Evolutionary conservation across 2,113 vertebrate species (phyloP).

Genomic region (Rynchops niger): DNA sequence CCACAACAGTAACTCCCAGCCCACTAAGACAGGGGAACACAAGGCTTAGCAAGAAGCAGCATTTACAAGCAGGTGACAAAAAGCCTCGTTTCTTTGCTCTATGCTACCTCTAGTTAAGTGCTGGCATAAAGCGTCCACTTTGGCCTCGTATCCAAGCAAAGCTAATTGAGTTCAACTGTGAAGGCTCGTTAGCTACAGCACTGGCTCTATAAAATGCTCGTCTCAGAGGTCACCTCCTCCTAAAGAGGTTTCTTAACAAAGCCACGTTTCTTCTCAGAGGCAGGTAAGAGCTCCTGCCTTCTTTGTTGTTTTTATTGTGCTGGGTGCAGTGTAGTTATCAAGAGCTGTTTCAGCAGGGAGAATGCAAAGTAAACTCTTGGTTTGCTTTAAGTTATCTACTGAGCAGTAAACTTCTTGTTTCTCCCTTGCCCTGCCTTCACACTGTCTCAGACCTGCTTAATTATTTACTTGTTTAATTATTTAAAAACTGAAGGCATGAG

Average conservation of each 20-base stretch:
- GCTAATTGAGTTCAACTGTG: neutral
- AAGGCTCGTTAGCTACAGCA: neutral
- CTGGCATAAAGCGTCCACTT: neutral
- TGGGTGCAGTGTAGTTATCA: neutral
- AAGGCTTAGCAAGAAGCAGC: neutral
- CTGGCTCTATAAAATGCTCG: neutral
- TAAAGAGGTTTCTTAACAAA: neutral
- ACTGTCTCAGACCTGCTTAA: neutral
- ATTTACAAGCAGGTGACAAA: neutral
- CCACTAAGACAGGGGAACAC: accelerated
- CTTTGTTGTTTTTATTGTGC: neutral
- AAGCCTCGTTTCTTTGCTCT: neutral
- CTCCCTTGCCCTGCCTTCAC: neutral
- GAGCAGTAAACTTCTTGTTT: neutral
- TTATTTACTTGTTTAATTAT: neutral
- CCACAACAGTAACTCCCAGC: neutral
- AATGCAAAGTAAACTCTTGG: neutral
- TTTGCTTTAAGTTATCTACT: neutral
- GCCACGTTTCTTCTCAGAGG: accelerated
- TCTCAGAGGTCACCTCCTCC: accelerated
- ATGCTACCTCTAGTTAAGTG: neutral
- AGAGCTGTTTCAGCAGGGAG: neutral
- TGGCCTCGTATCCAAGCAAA: neutral
- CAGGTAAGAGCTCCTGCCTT: neutral
- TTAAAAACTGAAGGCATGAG: neutral